A percentile compares a stretch with the other conserved stretches of the same genome.
Conservation (phyloP, 2,113 vertebrate species). For the Cepphus grylle region DNA sequence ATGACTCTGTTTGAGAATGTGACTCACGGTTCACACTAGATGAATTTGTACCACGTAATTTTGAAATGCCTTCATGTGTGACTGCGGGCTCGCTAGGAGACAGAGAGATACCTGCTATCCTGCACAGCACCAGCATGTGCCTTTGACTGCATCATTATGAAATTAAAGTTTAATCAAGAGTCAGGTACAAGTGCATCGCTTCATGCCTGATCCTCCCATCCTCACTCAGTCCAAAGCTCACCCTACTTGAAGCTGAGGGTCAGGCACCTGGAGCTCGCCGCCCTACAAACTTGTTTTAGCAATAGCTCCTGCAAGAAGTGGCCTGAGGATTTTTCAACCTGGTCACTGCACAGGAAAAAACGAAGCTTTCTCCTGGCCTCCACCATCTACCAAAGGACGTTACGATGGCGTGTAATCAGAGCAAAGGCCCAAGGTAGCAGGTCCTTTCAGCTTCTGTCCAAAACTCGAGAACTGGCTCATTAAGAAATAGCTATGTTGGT, state of each 20-base stretch:
- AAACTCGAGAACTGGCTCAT: neutral
- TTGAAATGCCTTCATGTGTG: neutral
- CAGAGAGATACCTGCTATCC: neutral
- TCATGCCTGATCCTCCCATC: neutral
- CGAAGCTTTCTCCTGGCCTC: neutral
- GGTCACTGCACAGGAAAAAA: neutral
- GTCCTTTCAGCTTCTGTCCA: neutral
- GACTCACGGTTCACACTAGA: neutral
- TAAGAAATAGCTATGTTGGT: neutral
- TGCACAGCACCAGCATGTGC: neutral
- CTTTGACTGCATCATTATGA: neutral
- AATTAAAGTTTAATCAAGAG: neutral
- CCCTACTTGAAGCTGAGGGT: neutral
- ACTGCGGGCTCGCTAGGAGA: neutral
- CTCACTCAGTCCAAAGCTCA: neutral
- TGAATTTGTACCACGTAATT: neutral
- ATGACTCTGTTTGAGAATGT: neutral
- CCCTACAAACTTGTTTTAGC: neutral
- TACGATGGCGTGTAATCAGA: neutral
- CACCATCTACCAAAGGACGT: neutral
- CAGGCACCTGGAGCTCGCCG: accelerated
- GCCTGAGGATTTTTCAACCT: neutral
- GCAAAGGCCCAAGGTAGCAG: neutral
- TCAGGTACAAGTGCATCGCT: neutral
- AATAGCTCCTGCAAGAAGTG: neutral